A percentile compares a stretch with the other conserved stretches of the same genome.
Evolutionary conservation across 1,140 invertebrate species (phyloP).

Genomic region (Nautilus pompilius): DNA sequence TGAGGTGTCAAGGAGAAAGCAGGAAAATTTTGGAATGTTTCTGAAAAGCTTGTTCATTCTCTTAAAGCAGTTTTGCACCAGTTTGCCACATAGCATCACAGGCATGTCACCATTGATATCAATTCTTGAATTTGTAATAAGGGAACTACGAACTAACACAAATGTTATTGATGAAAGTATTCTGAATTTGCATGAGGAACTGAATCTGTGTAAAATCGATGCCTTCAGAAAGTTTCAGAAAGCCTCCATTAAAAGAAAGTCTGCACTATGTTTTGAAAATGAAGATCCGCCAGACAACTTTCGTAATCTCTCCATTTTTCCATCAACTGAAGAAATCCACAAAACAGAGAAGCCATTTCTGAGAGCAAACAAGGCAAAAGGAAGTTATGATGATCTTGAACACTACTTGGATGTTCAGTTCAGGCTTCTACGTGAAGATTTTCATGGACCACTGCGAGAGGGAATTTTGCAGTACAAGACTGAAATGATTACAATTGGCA

Average conservation of each 20-base stretch:
- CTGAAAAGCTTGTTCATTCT: no score
- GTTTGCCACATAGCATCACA: no score
- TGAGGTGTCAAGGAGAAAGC: no score
- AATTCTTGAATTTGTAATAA: background rate
- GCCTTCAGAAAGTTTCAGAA: background rate
- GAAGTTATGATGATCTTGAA: slow-evolving; percentile 63
- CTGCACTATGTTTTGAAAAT: background rate
- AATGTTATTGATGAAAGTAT: background rate
- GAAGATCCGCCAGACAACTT: slow-evolving; percentile 46
- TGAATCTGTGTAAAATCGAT: background rate
- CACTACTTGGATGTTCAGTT: slow-evolving; percentile 79
- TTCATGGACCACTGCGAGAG: slow-evolving; percentile 52
- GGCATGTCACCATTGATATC: no score
- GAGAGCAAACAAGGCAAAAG: slow-evolving; percentile 63
- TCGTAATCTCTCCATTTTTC: slow-evolving; percentile 41
- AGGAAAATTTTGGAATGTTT: no score
- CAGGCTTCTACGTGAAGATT: slow-evolving; percentile 71
- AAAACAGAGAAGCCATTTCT: slow-evolving; percentile 53
- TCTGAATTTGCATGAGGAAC: background rate
- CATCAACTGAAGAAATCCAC: slow-evolving; percentile 36
- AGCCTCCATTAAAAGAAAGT: background rate
- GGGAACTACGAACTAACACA: background rate
- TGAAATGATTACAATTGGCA: slow-evolving; percentile 2
- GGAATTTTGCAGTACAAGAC: slow-evolving; percentile 42
- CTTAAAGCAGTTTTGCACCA: no score